Evolutionary conservation across 2,888 invertebrate species (phyloP).

Genomic region (Andrena haemorrhoa): DNA sequence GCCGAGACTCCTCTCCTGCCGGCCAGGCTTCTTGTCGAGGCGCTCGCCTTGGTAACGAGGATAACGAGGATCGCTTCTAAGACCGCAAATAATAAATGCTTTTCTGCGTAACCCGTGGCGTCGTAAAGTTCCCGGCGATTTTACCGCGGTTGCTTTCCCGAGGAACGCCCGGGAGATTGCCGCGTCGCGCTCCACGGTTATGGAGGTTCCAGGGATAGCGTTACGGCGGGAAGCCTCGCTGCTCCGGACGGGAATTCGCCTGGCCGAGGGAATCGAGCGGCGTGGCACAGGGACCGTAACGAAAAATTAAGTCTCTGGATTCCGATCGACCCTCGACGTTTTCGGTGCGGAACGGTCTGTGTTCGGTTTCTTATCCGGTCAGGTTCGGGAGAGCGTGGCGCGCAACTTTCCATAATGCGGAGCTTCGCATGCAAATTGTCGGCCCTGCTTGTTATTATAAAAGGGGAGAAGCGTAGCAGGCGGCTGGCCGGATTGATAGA

Average conservation of each 20-base stretch:
- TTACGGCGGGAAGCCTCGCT: constrained; percentile 12
- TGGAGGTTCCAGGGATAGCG: background rate
- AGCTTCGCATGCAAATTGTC: constrained; percentile 54
- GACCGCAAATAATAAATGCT: constrained; percentile 76
- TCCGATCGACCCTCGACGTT: constrained; percentile 25
- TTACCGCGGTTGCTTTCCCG: constrained; percentile 59
- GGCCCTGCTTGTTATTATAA: constrained; percentile 43
- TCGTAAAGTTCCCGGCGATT: constrained; percentile 69
- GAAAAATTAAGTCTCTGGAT: constrained; percentile 54
- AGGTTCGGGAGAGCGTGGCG: constrained; percentile 7
- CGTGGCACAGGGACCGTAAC: constrained; percentile 40
- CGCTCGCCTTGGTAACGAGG: constrained; percentile 69
- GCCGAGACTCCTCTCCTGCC: constrained; percentile 22
- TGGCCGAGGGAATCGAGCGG: constrained; percentile 26
- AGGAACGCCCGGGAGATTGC: constrained; percentile 58
- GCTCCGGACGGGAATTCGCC: constrained; percentile 24
- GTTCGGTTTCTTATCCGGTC: constrained; percentile 34
- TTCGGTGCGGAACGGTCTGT: constrained; percentile 31
- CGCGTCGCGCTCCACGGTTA: constrained; percentile 47
- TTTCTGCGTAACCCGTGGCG: constrained; percentile 62
- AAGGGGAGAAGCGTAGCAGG: constrained; percentile 3
- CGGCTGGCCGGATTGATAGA: constrained; percentile 48
- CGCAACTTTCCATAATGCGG: constrained; percentile 26
- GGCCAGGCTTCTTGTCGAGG: constrained; percentile 50
- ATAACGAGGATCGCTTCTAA: constrained; percentile 74